Evolutionary conservation across 2,888 invertebrate species (phyloP), one percentile per base, ranked within the genome.

Genomic region (Eristalinus aeneus): DNA sequence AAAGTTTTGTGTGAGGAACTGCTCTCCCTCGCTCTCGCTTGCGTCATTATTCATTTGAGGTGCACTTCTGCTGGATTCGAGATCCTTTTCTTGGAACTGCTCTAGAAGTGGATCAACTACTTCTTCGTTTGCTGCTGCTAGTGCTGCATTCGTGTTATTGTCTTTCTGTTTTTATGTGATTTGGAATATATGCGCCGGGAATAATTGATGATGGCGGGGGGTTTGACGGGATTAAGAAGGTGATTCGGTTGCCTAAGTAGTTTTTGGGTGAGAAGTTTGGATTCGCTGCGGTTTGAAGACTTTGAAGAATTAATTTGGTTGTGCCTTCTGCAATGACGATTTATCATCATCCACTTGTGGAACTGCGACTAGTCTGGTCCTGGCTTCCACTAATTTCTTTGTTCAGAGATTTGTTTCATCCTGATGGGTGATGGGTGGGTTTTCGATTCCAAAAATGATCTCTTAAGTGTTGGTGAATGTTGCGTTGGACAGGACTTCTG

Each of bases 1-100:
- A 81, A 86, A 86, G 69, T 85, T 86, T 77, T 73, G 34, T 11
- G 68, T 69, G 46, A 86, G 81, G 81, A 73, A 81, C 82, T 86
- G 71, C 86, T 74, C 71, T 81, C 56, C 46, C 16, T 74, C 86
- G 71, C 71, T 81, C 56, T 46, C 16, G n/a, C n/a, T n/a, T 46
- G 67, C 63, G 76, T 86, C 86, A 82, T 86, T 82, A 78, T 86
- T 77, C 73, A 77, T 81, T 54, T 16, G 67, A 61, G 67, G 71
- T 58, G 23, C 23, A 54, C 39, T 11, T 60, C 27, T 31, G 9
- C 9, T 27, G 27, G 60, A 31, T 27, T 31, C 31, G 8, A 31
- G 31, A 31, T 60, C 23, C 22, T 27, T 27, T 27, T 10, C 12
- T 12, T 5, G 11, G 12, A 27, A 9, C 27, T 12, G n/a, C 27